These are phyloP conservation scores for Acleris cristana DNA, from an alignment of 2,888 invertebrate genomes.

Conservation along the genomic window DNA sequence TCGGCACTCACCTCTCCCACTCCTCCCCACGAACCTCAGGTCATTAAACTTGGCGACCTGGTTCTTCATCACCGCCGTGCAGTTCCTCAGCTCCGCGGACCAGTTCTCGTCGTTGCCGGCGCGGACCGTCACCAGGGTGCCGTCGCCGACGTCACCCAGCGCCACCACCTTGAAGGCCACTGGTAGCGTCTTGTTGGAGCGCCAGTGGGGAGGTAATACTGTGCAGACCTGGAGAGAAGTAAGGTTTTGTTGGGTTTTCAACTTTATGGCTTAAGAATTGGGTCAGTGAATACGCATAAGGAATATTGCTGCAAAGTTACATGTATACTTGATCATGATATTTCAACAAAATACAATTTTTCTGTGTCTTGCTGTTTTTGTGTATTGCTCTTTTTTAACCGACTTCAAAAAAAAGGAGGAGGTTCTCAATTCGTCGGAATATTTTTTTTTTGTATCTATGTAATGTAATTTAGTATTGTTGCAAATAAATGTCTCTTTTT, in stretches of 20 bases:
- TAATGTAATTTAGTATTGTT: too few relatives aligned
- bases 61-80: slow-evolving; percentile 97
- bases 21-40: slow-evolving; percentile 97
- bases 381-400: too few relatives aligned
- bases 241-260: background rate
- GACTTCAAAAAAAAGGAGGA: too few relatives aligned
- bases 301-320: too few relatives aligned
- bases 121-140: slow-evolving; percentile 95
- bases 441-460: too few relatives aligned
- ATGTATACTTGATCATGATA: too few relatives aligned
- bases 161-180: slow-evolving; percentile 97
- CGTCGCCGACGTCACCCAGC: slow-evolving; percentile 95
- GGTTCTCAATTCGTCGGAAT: too few relatives aligned
- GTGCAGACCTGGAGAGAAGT: slow-evolving; percentile 86
- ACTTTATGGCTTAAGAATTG: too few relatives aligned
- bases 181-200: slow-evolving; percentile 98
- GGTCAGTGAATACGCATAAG: too few relatives aligned
- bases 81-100: slow-evolving; percentile 96
- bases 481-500: too few relatives aligned
- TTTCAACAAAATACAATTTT: too few relatives aligned
- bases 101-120: slow-evolving; percentile 99
- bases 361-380: too few relatives aligned
- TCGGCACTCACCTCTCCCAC: slow-evolving; percentile 93
- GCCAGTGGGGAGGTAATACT: slow-evolving; percentile 97
- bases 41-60: slow-evolving; percentile 99